Evolutionary conservation across 2,113 vertebrate species (phyloP).

Genomic region (Pholis gunnellus): DNA sequence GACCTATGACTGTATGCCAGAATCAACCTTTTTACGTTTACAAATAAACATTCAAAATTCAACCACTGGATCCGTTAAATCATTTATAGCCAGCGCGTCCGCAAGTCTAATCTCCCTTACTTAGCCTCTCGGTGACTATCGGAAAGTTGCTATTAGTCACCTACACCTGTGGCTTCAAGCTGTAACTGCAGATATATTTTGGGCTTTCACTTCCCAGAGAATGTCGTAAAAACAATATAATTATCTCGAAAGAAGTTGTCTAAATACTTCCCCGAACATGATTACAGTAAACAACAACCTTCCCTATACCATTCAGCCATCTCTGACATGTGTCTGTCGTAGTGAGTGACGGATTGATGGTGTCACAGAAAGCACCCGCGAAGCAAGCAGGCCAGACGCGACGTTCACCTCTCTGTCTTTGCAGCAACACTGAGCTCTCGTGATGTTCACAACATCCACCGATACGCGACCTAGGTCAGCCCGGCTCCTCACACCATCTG

Average conservation of each 20-base stretch:
- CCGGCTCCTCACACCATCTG: slow-evolving; percentile 78
- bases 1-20: too few species aligned
- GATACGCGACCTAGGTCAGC: slow-evolving; percentile 19
- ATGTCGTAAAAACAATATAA: neutral
- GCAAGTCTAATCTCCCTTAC: too few species aligned
- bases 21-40: too few species aligned
- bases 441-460: slow-evolving; percentile 50
- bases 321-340: slow-evolving; percentile 23
- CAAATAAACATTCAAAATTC: too few species aligned
- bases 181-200: neutral
- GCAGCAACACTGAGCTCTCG: slow-evolving; percentile 33
- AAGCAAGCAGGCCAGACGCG: slow-evolving; percentile 48
- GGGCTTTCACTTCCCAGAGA: neutral
- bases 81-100: too few species aligned
- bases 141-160: too few species aligned
- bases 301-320: neutral
- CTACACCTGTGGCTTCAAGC: too few species aligned
- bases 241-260: neutral
- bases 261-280: neutral
- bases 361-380: slow-evolving; percentile 52
- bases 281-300: neutral
- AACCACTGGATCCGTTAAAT: too few species aligned
- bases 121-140: too few species aligned
- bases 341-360: slow-evolving; percentile 44
- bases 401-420: slow-evolving; percentile 43